A percentile compares a stretch with the other conserved stretches of the same genome.
phyloP scores from a whole-genome alignment of 2,888 invertebrate species.

The Drosophila paranaensis region DNA sequence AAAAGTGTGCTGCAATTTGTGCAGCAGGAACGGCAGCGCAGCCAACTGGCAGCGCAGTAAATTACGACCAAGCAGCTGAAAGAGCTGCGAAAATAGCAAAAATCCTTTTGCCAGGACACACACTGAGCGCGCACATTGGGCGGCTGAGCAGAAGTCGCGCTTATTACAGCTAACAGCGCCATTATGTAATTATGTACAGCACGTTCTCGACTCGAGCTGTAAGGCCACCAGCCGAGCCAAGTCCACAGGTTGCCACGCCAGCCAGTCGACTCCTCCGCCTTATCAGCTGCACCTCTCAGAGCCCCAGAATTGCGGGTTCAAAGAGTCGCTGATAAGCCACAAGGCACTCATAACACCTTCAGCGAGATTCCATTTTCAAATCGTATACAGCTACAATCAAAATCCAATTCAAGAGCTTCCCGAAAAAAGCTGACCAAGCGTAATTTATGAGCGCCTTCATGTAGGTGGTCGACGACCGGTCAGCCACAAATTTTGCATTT shows the following conservation, averaged over 20 bases:
- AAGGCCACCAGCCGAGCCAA: constrained; percentile 42
- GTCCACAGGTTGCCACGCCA: constrained; percentile 23
- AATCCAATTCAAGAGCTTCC: constrained; percentile 8
- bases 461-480: constrained; percentile 54
- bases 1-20: constrained; percentile 78
- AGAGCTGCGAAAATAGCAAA: constrained; percentile 56
- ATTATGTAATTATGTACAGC: constrained; percentile 77
- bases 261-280: constrained; percentile 13
- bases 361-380: constrained; percentile 32
- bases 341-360: constrained; percentile 30
- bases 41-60: constrained; percentile 58
- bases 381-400: constrained; percentile 8
- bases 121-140: constrained; percentile 64
- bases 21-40: constrained; percentile 62
- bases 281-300: constrained; percentile 27
- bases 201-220: constrained; percentile 35
- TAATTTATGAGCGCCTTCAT: constrained; percentile 49
- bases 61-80: constrained; percentile 63
- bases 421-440: constrained; percentile 9
- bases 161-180: constrained; percentile 80
- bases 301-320: constrained; percentile 1
- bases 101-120: constrained; percentile 78
- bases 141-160: constrained; percentile 67
- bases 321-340: constrained; percentile 41
- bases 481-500: constrained; percentile 58